These are phyloP conservation scores for Pseudorectes ferrugineus DNA, from an alignment of 2,113 vertebrate species.

Conservation along the genomic window DNA sequence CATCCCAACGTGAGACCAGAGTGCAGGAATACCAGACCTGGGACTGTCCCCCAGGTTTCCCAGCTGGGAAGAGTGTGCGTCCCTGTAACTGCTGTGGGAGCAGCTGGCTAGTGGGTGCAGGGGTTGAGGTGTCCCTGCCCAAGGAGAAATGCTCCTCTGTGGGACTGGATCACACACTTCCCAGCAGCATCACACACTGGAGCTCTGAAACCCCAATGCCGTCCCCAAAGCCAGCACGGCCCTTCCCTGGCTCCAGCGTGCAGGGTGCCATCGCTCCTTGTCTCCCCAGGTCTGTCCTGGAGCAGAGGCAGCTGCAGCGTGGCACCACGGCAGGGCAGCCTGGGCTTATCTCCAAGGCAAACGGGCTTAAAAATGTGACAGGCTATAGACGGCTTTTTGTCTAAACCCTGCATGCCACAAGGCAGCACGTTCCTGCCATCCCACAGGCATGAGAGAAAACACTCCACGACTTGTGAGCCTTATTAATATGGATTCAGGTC, in stretches of 20 bases:
- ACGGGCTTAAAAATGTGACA: not conserved
- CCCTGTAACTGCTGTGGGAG: not conserved
- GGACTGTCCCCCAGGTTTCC: not conserved
- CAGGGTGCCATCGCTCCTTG: fast-evolving
- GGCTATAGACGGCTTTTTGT: not conserved
- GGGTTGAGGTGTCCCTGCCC: not conserved
- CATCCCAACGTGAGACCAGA: not conserved
- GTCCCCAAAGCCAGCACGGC: fast-evolving
- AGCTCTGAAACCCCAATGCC: not conserved
- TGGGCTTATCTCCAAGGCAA: constrained; percentile 7
- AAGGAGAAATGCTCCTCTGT: not conserved
- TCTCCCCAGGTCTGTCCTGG: fast-evolving
- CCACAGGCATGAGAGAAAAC: not conserved
- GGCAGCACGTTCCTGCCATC: not conserved
- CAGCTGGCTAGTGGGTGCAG: fast-evolving
- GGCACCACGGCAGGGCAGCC: not conserved
- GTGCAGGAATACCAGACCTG: not conserved
- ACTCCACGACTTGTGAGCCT: constrained; percentile 28
- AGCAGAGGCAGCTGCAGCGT: not conserved
- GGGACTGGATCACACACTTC: not conserved
- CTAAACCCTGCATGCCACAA: not conserved
- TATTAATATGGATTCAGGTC: constrained; percentile 66
- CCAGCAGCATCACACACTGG: not conserved
- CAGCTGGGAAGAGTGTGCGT: not conserved
- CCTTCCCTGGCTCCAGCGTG: fast-evolving